Base-by-base conservation (phyloP, 2,888 invertebrate genomes). In the Aspidiotus destructor region DNA sequence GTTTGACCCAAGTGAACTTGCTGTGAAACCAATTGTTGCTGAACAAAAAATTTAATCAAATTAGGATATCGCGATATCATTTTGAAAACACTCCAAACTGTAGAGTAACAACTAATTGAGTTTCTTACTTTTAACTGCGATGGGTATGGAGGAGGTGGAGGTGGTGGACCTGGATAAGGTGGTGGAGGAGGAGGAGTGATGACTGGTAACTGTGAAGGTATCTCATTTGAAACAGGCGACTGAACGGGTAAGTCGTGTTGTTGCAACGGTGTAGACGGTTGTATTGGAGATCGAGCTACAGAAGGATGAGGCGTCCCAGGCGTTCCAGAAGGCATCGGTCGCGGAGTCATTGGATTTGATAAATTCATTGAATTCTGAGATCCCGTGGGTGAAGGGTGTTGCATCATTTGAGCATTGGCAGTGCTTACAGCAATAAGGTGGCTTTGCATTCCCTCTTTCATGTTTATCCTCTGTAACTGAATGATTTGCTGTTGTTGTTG, bases 101-200 rank as follows among this genome's bases (percentile, higher is more conserved):
- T 28, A 28, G 28, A 28, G 28, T 28, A 3, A 3, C 5, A 28
- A 5, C 28, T 28, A 28, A 28, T 28, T 28, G 28, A 15, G 40
- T 6, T 28, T 58, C 15, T 68, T 69, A 71, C 71, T 68, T 71
- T 70, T 28, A 70, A 61, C 9, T 81, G 83, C 72, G 84, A 84
- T 41, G 85, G 86, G 75, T 85, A 85, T 5, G 86, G 86, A 62
- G 85, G 85, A 15, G 86, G 85, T 7, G 86, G 86, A 62, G 85
- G 85, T 15, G 86, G 85, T 8, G 86, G 86, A 61, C 86, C 86
- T 28, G 85, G 85, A 77, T 85, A 83, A 69, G 87, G 85, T 42
- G 88, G 88, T 67, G 87, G 88, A 5, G 87, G 87, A 41, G 86
- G 85, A n/a, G 69, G 85, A 9, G 69, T 62, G 57, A 62, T 70